phyloP scores from a whole-genome alignment of 2,888 invertebrate genomes.

The Drosophila picticornis region DNA sequence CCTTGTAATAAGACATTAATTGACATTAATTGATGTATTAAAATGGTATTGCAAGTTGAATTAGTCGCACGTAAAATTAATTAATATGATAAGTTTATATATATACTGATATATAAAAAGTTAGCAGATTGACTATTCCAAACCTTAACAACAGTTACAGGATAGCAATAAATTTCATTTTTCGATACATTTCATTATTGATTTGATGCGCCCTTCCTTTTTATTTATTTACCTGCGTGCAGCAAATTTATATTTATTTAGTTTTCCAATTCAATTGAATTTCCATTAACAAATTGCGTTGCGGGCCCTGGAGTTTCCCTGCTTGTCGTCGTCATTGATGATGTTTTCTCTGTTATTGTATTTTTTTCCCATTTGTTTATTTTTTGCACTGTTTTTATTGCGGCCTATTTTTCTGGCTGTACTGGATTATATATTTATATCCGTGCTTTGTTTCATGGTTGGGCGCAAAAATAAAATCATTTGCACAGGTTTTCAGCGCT shows the following conservation, averaged over 20 bases:
- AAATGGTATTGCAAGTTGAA: background rate
- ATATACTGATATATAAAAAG: background rate
- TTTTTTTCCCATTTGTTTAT: background rate
- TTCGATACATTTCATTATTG: slow-evolving; percentile 45
- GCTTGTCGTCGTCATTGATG: slow-evolving; percentile 18
- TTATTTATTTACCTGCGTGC: slow-evolving; percentile 42
- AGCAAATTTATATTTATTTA: slow-evolving; percentile 60
- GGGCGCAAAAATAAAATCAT: slow-evolving; percentile 22
- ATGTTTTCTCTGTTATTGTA: slow-evolving; percentile 12
- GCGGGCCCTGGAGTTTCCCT: slow-evolving; percentile 13
- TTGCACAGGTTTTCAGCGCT: slow-evolving; percentile 16
- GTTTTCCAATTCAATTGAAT: slow-evolving; percentile 73
- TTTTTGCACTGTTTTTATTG: slow-evolving; percentile 7
- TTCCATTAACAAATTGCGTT: slow-evolving; percentile 77
- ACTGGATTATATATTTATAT: slow-evolving; percentile 25
- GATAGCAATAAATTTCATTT: background rate
- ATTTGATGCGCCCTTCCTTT: slow-evolving; percentile 35
- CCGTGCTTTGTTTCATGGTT: slow-evolving; percentile 23
- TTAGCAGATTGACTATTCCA: background rate
- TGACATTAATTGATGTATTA: background rate
- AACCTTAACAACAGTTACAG: background rate
- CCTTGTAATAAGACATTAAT: background rate
- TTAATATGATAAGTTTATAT: background rate
- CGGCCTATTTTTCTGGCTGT: slow-evolving; percentile 8
- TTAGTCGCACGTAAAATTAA: background rate